phyloP scores from a whole-genome alignment of 2,797 vertebrate species.

The Scleropages formosus region DNA sequence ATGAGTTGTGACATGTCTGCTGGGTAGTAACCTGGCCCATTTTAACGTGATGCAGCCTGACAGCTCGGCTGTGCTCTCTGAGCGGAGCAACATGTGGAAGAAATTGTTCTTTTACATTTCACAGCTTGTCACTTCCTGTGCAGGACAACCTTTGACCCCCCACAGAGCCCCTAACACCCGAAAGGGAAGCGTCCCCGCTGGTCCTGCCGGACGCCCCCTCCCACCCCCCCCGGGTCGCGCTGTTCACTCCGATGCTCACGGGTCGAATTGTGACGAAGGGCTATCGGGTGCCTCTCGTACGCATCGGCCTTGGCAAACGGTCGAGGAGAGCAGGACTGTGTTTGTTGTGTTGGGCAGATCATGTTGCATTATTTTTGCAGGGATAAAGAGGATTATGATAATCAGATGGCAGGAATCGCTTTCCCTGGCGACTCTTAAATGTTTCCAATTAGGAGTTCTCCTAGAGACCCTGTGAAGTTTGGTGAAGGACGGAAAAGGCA shows the following conservation, averaged over 20 bases:
- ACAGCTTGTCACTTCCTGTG: conserved; percentile 99
- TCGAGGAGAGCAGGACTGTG: conserved; percentile 37
- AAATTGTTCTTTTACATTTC: conserved; percentile 99
- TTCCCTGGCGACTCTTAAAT: background rate
- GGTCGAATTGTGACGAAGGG: too few relatives aligned
- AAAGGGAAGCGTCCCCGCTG: conserved; percentile 90
- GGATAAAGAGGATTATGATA: conserved; percentile 52
- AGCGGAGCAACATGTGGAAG: conserved; percentile 95
- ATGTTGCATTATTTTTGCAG: conserved; percentile 64
- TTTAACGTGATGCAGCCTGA: conserved; percentile 82
- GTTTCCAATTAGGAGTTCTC: background rate
- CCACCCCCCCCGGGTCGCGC: too few relatives aligned
- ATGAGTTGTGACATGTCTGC: conserved; percentile 90
- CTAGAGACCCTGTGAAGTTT: conserved; percentile 59
- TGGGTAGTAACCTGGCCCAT: conserved; percentile 83
- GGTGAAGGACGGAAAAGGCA: conserved; percentile 58
- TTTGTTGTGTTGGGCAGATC: conserved; percentile 61
- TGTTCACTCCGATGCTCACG: too few relatives aligned
- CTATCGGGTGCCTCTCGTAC: too few relatives aligned
- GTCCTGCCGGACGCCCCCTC: too few relatives aligned
- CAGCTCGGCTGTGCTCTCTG: conserved; percentile 83
- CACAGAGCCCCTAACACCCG: conserved; percentile 85
- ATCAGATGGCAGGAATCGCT: conserved; percentile 53
- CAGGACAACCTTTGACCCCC: conserved; percentile 91
- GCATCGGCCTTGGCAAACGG: too few relatives aligned